phyloP scores from a whole-genome alignment of 92 coral and sea anemone species.

The Epizoanthus illoricatus region DNA sequence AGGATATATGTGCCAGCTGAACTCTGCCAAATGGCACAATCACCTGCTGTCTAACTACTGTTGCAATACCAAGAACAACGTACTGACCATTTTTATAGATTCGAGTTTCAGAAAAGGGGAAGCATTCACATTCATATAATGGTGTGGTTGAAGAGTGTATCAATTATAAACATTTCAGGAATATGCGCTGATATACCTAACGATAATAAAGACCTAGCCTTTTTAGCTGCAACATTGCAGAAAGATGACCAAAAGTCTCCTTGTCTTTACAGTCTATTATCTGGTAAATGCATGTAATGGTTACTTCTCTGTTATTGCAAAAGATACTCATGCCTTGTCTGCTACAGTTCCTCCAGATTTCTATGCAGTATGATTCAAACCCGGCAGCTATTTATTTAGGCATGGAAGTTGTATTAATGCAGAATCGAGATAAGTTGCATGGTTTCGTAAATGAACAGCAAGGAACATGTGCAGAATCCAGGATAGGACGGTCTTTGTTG shows the following conservation, averaged over 20 bases:
- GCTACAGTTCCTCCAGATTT: no score
- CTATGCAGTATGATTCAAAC: no score
- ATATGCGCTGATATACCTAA: slow-evolving; percentile 51
- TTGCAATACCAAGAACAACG: background rate
- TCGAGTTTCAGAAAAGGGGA: slow-evolving; percentile 48
- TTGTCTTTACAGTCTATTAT: background rate
- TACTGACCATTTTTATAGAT: slow-evolving; percentile 43
- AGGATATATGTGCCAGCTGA: background rate
- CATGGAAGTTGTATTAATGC: no score
- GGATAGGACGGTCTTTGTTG: no score
- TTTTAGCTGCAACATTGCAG: slow-evolving; percentile 38
- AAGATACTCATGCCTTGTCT: no score
- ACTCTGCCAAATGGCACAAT: background rate
- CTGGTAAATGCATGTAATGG: no score
- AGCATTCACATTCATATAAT: slow-evolving; percentile 49
- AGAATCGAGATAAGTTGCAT: no score
- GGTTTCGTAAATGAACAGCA: no score
- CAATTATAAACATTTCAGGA: background rate
- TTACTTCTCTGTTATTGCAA: no score
- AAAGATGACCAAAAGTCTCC: slow-evolving; percentile 19
- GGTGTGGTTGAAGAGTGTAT: slow-evolving; percentile 42
- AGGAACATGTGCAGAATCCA: no score
- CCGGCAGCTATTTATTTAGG: no score
- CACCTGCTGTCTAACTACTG: background rate
- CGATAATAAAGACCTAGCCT: slow-evolving; percentile 15